Percentiles rank a stretch among this genome's conserved stretches.
phyloP scores from a whole-genome alignment of 1,140 invertebrate species.

The Amphibalanus amphitrite region DNA sequence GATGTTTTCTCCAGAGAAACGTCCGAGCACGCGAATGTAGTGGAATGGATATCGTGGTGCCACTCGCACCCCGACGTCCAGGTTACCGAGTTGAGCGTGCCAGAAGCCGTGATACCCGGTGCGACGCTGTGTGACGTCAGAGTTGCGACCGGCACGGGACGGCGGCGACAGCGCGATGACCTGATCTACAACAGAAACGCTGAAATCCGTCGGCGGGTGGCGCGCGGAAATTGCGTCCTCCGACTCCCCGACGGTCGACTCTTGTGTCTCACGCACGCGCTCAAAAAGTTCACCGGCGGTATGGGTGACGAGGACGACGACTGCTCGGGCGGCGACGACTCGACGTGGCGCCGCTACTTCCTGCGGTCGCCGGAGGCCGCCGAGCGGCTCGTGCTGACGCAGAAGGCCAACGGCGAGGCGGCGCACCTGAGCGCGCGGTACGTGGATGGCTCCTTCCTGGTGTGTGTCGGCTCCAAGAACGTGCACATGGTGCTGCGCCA shows the following conservation, averaged over 20 bases:
- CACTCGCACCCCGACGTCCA: background rate
- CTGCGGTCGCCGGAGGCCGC: conserved; percentile 15
- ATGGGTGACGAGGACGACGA: conserved; percentile 33
- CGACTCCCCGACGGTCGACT: background rate
- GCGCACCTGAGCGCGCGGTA: conserved; percentile 29
- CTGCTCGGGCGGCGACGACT: conserved; percentile 24
- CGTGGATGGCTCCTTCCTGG: conserved; percentile 23
- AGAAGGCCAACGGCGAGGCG: conserved; percentile 34
- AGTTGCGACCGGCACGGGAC: conserved; percentile 6
- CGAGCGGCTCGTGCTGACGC: conserved; percentile 24
- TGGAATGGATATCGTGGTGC: background rate
- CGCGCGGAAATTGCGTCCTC: conserved; percentile 1
- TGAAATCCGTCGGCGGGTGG: conserved; percentile 10
- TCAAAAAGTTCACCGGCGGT: conserved; percentile 33
- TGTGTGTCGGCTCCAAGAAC: conserved; percentile 33
- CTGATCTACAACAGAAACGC: conserved; percentile 10
- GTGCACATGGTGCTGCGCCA: conserved; percentile 30
- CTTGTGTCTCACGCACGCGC: background rate
- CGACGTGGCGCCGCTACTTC: conserved; percentile 24
- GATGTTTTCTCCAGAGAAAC: too few relatives aligned
- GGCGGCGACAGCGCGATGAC: conserved; percentile 7
- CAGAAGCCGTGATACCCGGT: background rate
- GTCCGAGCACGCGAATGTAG: too few relatives aligned
- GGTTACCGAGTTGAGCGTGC: background rate
- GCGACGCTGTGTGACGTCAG: conserved; percentile 8